Conservation (phyloP, 2,113 vertebrate genomes). For the Corythaeola cristata region DNA sequence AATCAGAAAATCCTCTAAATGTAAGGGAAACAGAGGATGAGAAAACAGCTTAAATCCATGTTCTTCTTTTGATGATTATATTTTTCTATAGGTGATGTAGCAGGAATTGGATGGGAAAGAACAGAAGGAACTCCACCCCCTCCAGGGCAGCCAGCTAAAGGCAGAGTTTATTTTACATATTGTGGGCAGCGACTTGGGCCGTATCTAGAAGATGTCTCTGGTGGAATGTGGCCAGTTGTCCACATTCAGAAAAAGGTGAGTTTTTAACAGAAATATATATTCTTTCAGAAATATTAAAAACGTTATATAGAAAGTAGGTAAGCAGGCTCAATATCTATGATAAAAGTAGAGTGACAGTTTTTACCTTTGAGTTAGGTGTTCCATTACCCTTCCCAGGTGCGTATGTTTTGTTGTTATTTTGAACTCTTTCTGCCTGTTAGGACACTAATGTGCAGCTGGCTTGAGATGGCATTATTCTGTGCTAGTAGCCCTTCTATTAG, state of each 20-base stretch:
- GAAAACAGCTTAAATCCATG: not conserved
- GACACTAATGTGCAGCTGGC: not conserved
- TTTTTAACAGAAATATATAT: not conserved
- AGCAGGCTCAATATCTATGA: not conserved
- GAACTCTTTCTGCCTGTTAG: not conserved
- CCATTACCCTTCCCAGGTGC: not conserved
- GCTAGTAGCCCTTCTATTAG: not conserved
- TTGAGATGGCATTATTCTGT: not conserved
- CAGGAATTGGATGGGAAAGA: conserved; percentile 97
- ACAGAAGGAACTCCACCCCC: conserved; percentile 94
- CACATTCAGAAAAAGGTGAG: conserved; percentile 98
- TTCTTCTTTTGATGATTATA: not conserved
- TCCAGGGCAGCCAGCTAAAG: conserved; percentile 94
- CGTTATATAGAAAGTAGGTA: not conserved
- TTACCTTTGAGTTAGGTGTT: not conserved
- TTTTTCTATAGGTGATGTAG: conserved; percentile 84
- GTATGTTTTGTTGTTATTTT: not conserved
- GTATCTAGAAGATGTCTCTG: conserved; percentile 92
- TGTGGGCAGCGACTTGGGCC: conserved; percentile 93
- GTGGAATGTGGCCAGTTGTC: conserved; percentile 98
- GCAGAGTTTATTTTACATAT: conserved; percentile 97
- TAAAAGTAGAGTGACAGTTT: not conserved
- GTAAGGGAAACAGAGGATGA: not conserved
- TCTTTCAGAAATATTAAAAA: not conserved
- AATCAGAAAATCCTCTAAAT: not conserved